Evolutionary conservation across 2,797 vertebrate genomes (phyloP).

Genomic region (Anguilla anguilla): DNA sequence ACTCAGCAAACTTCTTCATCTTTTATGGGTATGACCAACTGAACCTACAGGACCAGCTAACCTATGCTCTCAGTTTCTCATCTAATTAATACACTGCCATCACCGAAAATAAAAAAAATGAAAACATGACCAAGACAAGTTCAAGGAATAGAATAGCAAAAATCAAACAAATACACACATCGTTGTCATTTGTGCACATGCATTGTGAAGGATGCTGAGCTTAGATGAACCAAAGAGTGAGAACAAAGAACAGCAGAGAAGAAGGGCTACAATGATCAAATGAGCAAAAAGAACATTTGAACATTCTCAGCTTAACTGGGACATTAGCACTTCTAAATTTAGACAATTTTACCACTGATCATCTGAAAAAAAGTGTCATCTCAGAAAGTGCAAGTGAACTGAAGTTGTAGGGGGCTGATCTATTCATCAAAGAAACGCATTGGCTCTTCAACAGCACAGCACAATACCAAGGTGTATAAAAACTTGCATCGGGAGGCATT

Average conservation of each 20-base stretch:
- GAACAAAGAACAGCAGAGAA: not conserved
- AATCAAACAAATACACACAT: not conserved
- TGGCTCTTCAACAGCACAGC: not conserved
- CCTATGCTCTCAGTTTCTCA: not conserved
- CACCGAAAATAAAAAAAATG: not conserved
- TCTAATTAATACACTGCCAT: not conserved
- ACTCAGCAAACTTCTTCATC: not conserved
- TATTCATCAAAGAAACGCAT: not conserved
- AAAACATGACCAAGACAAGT: not conserved
- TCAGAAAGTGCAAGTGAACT: not conserved
- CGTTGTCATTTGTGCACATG: not conserved
- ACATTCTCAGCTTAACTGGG: conserved; percentile 13
- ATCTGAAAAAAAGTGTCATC: not conserved
- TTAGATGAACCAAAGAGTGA: not conserved
- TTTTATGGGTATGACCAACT: not conserved
- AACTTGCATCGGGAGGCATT: not conserved
- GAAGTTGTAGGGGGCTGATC: not conserved
- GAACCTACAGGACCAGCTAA: not conserved
- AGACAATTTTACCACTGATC: conserved; percentile 1
- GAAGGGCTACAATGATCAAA: conserved; percentile 16
- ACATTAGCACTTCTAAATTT: conserved; percentile 18
- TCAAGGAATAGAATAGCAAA: not conserved
- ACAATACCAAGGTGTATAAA: not conserved
- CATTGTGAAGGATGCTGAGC: not conserved
- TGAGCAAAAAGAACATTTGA: not conserved